These are phyloP conservation scores for Oligia fasciuncula DNA, from an alignment of 2,888 invertebrate species.

Conservation along the genomic window DNA sequence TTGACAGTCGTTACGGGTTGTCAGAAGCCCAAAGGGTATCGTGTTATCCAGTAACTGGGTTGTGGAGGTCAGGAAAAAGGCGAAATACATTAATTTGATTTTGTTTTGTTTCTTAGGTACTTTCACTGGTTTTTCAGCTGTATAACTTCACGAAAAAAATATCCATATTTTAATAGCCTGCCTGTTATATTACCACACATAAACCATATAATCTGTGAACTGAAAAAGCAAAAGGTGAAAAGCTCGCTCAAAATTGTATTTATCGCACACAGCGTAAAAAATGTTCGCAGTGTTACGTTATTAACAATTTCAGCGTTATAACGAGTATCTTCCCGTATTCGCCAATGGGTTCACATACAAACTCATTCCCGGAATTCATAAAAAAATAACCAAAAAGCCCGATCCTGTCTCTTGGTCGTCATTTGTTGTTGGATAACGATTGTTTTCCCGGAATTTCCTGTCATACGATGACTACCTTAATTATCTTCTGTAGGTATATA, in stretches of 20 bases:
- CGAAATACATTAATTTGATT: too few relatives aligned
- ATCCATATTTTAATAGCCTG: constrained; percentile 1
- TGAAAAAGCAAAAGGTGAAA: background rate
- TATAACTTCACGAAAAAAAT: background rate
- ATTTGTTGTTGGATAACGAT: constrained; percentile 10
- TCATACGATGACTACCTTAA: constrained; percentile 21
- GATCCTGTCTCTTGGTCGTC: background rate
- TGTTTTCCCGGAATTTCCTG: constrained; percentile 9
- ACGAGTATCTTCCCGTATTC: constrained; percentile 7
- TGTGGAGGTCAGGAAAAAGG: background rate
- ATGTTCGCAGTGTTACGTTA: background rate
- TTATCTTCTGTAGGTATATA: constrained; percentile 4
- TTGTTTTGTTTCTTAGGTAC: background rate
- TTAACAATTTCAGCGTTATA: constrained; percentile 4
- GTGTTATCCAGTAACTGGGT: background rate
- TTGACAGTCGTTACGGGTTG: too few relatives aligned
- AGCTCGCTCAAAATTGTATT: constrained; percentile 6
- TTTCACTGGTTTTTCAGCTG: background rate
- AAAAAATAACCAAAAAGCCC: constrained; percentile 21
- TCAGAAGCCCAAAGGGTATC: background rate
- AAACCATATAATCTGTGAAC: background rate
- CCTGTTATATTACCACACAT: background rate
- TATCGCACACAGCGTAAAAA: constrained; percentile 7
- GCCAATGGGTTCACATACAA: background rate
- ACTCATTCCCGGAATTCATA: constrained; percentile 1